A percentile compares a stretch with the other conserved stretches of the same genome.
phyloP scores from a whole-genome alignment of 2,797 vertebrate genomes.

The Merluccius polli region DNA sequence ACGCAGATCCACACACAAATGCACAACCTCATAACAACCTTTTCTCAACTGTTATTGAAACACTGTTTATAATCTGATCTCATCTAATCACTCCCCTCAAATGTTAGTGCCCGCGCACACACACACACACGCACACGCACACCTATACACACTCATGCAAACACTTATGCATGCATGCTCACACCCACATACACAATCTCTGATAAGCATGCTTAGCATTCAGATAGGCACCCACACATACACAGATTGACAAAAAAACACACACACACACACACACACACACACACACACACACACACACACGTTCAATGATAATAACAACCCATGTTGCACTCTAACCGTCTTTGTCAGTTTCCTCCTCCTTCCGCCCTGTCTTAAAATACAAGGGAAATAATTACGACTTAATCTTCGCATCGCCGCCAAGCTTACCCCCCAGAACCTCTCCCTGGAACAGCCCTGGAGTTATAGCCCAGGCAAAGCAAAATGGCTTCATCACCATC shows the following conservation, averaged over 20 bases:
- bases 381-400: constrained; percentile 64
- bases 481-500: constrained; percentile 58
- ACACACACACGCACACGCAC: neutral
- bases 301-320: constrained; percentile 30
- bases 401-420: constrained; percentile 57
- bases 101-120: constrained; percentile 31
- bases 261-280: too few relatives aligned
- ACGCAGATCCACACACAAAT: constrained; percentile 4
- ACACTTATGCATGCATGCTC: neutral
- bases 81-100: neutral
- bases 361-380: constrained; percentile 40
- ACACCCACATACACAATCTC: neutral
- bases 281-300: neutral
- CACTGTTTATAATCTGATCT: neutral
- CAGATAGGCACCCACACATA: neutral
- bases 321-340: constrained; percentile 26
- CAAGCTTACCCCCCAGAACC: constrained; percentile 48
- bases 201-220: too few relatives aligned
- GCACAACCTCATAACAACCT: neutral
- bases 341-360: constrained; percentile 57
- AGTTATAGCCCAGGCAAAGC: constrained; percentile 40
- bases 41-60: neutral
- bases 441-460: constrained; percentile 34
- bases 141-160: neutral
- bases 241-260: neutral